Evolutionary conservation across 2,797 vertebrate genomes (phyloP).

Genomic region (Lepus oiostolus): DNA sequence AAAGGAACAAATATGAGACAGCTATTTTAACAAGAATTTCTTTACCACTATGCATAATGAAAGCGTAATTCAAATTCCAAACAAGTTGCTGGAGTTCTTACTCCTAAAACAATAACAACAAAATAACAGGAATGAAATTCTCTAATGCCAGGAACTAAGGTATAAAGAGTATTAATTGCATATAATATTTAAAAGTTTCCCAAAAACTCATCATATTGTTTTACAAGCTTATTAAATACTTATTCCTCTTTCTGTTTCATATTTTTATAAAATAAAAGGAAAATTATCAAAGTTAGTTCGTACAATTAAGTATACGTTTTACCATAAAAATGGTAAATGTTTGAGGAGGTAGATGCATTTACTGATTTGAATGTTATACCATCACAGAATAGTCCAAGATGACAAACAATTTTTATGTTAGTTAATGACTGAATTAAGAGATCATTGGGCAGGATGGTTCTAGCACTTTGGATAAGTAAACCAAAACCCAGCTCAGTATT

Average conservation of each 20-base stretch:
- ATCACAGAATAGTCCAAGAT: too few species aligned
- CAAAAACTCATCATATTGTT: neutral
- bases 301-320: neutral
- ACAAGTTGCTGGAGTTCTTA: neutral
- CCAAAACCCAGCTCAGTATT: neutral
- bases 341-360: too few species aligned
- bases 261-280: neutral
- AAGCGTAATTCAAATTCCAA: neutral
- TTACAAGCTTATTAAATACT: neutral
- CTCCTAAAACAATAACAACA: neutral
- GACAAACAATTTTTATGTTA: too few species aligned
- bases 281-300: neutral
- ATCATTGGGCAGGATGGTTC: neutral
- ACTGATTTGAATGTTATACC: too few species aligned
- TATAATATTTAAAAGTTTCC: neutral
- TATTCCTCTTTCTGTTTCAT: neutral
- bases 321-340: too few species aligned
- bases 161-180: neutral
- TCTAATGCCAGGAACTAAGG: neutral
- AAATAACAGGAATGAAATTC: conserved; percentile 5
- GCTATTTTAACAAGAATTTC: neutral
- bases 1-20: neutral
- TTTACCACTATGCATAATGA: neutral
- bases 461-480: neutral
- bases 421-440: neutral